A percentile compares a stretch with the other conserved stretches of the same genome.
These are phyloP conservation scores for Elaphurus davidianus DNA, from an alignment of 2,113 vertebrate species.

Conservation along the genomic window DNA sequence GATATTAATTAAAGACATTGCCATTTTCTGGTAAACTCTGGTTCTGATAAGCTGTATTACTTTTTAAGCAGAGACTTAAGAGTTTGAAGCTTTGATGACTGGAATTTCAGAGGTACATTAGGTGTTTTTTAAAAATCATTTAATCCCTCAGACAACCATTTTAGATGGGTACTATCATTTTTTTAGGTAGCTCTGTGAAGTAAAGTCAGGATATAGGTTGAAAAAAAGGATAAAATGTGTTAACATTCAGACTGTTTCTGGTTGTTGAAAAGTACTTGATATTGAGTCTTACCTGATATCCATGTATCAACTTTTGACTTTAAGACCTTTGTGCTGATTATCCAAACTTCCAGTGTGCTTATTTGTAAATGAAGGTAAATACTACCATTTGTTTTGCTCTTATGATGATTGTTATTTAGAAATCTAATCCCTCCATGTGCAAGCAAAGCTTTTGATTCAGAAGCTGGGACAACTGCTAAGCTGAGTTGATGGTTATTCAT, in stretches of 20 bases:
- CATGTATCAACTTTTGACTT: not conserved
- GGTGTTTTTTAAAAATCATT: not conserved
- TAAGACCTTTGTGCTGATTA: not conserved
- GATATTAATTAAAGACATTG: constrained; percentile 10
- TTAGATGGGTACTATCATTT: not conserved
- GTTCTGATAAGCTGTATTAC: not conserved
- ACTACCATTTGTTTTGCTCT: not conserved
- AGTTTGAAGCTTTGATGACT: constrained; percentile 36
- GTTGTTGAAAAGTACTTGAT: not conserved
- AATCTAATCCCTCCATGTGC: not conserved
- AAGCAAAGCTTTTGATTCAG: not conserved
- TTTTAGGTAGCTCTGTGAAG: not conserved
- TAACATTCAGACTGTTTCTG: not conserved
- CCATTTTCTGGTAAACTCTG: constrained; percentile 2
- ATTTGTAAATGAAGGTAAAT: constrained; percentile 38
- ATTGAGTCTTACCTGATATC: not conserved
- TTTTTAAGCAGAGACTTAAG: constrained; percentile 14
- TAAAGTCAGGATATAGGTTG: not conserved
- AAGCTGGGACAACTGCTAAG: not conserved
- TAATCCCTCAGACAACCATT: not conserved
- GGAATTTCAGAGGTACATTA: constrained; percentile 3
- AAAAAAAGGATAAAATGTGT: not conserved
- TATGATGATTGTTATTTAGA: not conserved
- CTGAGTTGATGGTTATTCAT: not conserved
- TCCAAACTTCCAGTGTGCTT: not conserved